Base-by-base conservation (phyloP, 2,888 invertebrate genomes). In the Auanema sp. region DNA sequence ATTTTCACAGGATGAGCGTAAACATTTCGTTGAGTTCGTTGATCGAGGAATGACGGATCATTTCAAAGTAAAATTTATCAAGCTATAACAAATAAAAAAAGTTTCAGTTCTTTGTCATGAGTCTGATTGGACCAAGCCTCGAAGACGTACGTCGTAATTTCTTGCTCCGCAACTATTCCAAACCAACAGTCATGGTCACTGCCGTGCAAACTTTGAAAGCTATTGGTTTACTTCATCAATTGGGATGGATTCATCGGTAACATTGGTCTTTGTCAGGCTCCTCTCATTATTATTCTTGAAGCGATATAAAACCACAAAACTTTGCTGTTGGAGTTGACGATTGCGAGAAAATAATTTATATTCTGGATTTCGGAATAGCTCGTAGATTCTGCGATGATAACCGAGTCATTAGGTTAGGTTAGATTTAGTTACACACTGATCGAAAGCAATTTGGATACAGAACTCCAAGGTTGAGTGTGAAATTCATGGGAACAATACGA, bases 401-500 rank as follows among this genome's bases (percentile, higher is more conserved):
- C 12, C 18, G 53, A 23, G 18, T 21, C 8, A 52, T 52, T 52
- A 24, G n/a, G 53, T 40, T n/a, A n/a, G n/a, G n/a, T n/a, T n/a
- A n/a, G n/a, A n/a, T n/a, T n/a, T n/a, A n/a, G n/a, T n/a, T n/a
- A n/a, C n/a, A n/a, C n/a, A n/a, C n/a, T n/a, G n/a, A n/a, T n/a
- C n/a, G n/a, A n/a, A n/a, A n/a, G n/a, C n/a, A n/a, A n/a, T n/a
- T n/a, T n/a, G n/a, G n/a, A n/a, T n/a, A 18, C 23, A 59, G 53
- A 21, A 16, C 58, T 14, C 68, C 65, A 11, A 44, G 72, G 18
- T 64, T 66, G 25, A 70, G 65, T 40, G 71, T 69, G 25, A 74
- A 69, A 53, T 74, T 74, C 47, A 55, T 74, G 21, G 74, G 74
- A 51, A 74, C 74, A 1, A 41, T 69, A n/a, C 11, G 74, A 41